These are phyloP conservation scores for Micropterix aruncella DNA, from an alignment of 2,888 invertebrate genomes.

Conservation along the genomic window DNA sequence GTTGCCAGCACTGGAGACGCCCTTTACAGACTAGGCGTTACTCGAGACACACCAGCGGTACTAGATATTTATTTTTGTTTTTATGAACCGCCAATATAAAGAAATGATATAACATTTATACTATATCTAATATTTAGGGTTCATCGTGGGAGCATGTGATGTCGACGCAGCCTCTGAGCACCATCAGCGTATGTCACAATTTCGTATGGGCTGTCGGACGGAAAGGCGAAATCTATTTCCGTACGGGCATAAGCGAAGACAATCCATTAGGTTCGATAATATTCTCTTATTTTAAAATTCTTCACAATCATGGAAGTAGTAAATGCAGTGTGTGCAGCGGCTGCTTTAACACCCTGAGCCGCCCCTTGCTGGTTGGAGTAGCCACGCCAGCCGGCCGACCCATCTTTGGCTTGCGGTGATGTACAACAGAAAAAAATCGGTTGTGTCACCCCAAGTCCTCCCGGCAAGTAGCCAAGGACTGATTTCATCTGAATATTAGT, in stretches of 20 bases:
- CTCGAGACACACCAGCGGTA: constrained; percentile 57
- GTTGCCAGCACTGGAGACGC: constrained; percentile 78
- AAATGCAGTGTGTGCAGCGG: no score
- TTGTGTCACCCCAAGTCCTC: no score
- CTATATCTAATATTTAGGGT: constrained; percentile 35
- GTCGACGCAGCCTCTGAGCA: constrained; percentile 65
- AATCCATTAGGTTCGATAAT: constrained; percentile 42
- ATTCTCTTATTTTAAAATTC: not conserved
- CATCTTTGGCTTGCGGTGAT: no score
- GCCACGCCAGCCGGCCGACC: no score
- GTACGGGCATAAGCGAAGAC: constrained; percentile 56
- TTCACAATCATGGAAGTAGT: not conserved
- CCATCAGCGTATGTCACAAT: constrained; percentile 56
- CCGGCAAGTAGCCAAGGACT: no score
- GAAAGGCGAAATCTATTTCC: constrained; percentile 73
- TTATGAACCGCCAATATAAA: no score
- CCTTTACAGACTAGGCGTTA: constrained; percentile 66
- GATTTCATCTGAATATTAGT: no score
- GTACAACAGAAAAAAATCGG: no score
- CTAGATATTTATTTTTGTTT: no score
- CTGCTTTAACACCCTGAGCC: no score
- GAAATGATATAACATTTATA: constrained; percentile 1
- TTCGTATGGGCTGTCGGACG: constrained; percentile 76
- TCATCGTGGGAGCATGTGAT: constrained; percentile 66
- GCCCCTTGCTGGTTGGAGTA: no score